Percentiles rank a stretch among this genome's conserved stretches.
phyloP scores from a whole-genome alignment of 35 echinoderm and acorn worm genomes.

The Amphiura filiformis region DNA sequence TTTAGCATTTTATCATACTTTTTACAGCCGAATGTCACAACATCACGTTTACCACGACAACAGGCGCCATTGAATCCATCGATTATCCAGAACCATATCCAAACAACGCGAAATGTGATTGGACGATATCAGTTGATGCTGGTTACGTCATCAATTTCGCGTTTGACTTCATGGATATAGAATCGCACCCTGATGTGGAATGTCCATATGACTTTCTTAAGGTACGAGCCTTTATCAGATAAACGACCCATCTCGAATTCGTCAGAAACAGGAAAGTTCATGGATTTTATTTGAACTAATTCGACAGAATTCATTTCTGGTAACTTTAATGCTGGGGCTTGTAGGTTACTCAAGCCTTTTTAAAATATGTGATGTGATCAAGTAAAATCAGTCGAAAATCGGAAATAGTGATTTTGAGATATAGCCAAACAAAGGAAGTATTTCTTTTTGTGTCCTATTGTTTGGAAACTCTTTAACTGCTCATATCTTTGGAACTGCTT shows the following conservation, averaged over 20 bases:
- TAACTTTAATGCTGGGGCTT: not conserved
- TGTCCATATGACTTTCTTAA: constrained; percentile 44
- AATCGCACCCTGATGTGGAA: constrained; percentile 9
- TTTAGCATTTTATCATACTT: too few relatives aligned
- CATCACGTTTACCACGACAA: too few relatives aligned
- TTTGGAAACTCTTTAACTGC: too few relatives aligned
- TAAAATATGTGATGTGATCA: too few relatives aligned
- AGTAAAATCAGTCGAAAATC: too few relatives aligned
- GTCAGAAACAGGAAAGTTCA: too few relatives aligned
- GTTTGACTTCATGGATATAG: constrained; percentile 29
- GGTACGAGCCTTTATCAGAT: not conserved
- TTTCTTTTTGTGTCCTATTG: too few relatives aligned
- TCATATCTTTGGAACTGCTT: too few relatives aligned
- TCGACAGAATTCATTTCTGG: not conserved
- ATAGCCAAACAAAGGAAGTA: too few relatives aligned
- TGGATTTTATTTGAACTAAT: not conserved
- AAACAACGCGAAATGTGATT: constrained; percentile 36
- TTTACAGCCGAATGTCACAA: too few relatives aligned
- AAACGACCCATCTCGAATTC: not conserved
- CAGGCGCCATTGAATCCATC: not conserved
- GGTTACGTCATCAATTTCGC: constrained; percentile 40
- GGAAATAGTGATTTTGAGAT: too few relatives aligned
- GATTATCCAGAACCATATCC: constrained; percentile 42
- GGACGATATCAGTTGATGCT: constrained; percentile 23
- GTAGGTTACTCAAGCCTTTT: too few relatives aligned